phyloP scores from a whole-genome alignment of 2,888 invertebrate species.

The Drepana falcataria region DNA sequence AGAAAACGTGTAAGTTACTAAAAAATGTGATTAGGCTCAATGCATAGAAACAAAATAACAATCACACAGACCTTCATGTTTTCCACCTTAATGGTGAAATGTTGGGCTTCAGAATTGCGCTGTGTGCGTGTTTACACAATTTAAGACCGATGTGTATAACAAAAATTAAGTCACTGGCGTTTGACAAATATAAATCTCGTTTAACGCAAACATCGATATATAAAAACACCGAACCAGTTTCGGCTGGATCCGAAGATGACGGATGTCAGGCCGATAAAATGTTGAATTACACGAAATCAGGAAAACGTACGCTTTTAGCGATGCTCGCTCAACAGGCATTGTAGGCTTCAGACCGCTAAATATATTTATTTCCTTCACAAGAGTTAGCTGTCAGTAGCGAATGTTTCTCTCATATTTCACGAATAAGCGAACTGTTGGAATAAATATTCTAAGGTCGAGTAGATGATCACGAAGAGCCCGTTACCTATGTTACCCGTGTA shows the following conservation, averaged over 20 bases:
- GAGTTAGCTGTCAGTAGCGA: not conserved
- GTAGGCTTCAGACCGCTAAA: not conserved
- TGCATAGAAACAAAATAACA: no score
- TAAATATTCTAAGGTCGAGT: no score
- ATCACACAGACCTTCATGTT: no score
- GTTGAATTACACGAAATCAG: not conserved
- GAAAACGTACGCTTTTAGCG: not conserved
- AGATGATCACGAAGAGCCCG: no score
- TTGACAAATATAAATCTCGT: not conserved
- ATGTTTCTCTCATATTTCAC: not conserved
- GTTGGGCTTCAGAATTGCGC: no score
- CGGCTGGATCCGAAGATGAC: constrained; percentile 4
- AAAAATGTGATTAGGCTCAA: no score
- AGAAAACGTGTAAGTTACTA: no score
- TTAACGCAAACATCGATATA: constrained; percentile 1
- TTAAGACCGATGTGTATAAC: no score
- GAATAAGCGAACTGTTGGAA: not conserved
- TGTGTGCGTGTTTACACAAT: no score
- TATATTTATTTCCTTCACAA: not conserved
- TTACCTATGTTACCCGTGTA: no score
- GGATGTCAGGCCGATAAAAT: not conserved
- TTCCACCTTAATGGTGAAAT: no score
- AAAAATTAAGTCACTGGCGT: not conserved
- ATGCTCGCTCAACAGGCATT: not conserved
- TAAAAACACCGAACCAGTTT: not conserved